Base-by-base conservation (phyloP, 2,113 vertebrate species). In the Nothocercus nigrocapillus region DNA sequence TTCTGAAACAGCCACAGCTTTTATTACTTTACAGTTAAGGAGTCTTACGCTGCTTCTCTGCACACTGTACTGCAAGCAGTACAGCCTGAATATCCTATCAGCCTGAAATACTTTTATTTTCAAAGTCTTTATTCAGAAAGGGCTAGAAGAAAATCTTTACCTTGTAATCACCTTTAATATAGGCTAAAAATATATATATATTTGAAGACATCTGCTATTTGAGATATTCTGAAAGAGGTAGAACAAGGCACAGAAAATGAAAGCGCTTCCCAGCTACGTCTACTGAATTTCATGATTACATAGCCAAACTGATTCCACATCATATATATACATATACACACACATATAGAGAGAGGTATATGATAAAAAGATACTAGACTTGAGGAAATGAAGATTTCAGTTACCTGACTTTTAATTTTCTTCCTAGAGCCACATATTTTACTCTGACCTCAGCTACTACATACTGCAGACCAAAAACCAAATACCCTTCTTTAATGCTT, bases 1-100 rank as follows among this genome's bases (percentile, higher is more conserved):
- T 83, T 80, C 81, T 85, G 73, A 94, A 84, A 63, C 5, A 82
- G 38, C 20, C 32, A 3, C 14, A 51, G 56, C 51, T 96, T 95
- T 90, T 74, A 90, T 75, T 80, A 68, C 59, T 86, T 87, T 14
- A 5, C 17, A 22, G 67, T 92, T 51, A 72, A 76, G 45, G 13
- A 66, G 32, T 27, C 19, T 88, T 66, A 7, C 27, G 34, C 11
- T 58, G 4, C 75, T 87, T 79, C 56, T 56, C 84, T 93, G n/a
- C 15, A 8, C 51, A 56, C 19, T 85, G 36, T 27, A 28, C 8
- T 66, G 34, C 62, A 62, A 88, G 56, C 56, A 68, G 19, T 1
- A n/a, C n/a, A n/a, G n/a, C n/a, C n/a, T n/a, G n/a, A 18, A 75
- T 24, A 38, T 74, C 11, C 79, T 80, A 67, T 42, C 87, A 82